A percentile compares a stretch with the other conserved stretches of the same genome.
Conservation (phyloP, 2,888 invertebrate species). For the Ecliptopera silaceata region DNA sequence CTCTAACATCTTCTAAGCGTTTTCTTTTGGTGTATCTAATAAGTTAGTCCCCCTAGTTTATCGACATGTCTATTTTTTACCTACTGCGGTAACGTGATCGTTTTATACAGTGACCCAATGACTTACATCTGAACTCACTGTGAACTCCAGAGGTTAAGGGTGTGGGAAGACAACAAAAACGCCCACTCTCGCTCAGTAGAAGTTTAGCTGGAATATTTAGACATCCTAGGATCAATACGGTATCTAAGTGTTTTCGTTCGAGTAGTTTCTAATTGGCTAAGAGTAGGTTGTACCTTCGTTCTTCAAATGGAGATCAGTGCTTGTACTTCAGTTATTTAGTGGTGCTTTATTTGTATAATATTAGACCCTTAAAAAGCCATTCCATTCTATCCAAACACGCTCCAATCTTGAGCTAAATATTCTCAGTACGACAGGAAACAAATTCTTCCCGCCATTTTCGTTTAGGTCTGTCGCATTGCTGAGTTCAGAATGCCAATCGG, state of each 20-base stretch:
- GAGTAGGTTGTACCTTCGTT: neutral
- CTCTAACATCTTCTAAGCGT: too few species aligned
- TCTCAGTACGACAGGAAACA: too few species aligned
- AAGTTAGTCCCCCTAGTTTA: neutral
- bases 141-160: slow-evolving; percentile 51
- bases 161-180: slow-evolving; percentile 47
- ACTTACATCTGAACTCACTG: slow-evolving; percentile 50
- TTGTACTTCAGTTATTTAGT: too few species aligned
- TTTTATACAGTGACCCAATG: slow-evolving; percentile 50
- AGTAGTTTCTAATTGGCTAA: neutral
- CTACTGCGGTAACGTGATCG: slow-evolving; percentile 12
- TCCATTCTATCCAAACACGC: too few species aligned
- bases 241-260: neutral
- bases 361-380: too few species aligned
- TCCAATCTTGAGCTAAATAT: too few species aligned
- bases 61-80: slow-evolving; percentile 1
- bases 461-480: too few species aligned
- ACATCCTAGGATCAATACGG: slow-evolving; percentile 43
- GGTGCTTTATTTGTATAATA: too few species aligned
- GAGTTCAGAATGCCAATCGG: too few species aligned
- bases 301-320: too few species aligned
- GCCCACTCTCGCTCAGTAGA: slow-evolving; percentile 42
- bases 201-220: slow-evolving; percentile 23
- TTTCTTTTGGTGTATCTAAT: too few species aligned
- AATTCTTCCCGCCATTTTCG: too few species aligned